Conservation (phyloP, 2,888 invertebrate genomes). For the Unio pictorum region DNA sequence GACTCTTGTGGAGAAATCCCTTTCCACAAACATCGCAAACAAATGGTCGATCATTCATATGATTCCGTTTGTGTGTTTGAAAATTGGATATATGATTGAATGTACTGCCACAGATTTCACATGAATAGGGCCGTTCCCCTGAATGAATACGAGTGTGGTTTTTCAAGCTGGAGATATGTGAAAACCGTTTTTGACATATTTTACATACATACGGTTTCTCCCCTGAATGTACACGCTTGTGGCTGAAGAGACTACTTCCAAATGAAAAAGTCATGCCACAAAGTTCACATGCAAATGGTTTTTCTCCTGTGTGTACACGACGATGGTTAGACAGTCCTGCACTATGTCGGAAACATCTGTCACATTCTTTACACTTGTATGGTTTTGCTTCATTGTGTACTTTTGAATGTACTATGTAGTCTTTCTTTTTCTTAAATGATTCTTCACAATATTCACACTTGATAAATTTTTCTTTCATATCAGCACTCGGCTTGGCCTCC, state of each 20-base stretch:
- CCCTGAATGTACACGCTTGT: constrained; percentile 6
- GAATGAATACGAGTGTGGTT: too few species aligned
- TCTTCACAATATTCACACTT: constrained; percentile 3
- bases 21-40: too few species aligned
- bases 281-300: too few species aligned
- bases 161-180: background rate
- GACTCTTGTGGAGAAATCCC: too few species aligned
- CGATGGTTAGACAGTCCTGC: background rate
- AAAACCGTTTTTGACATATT: constrained; percentile 4
- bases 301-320: too few species aligned
- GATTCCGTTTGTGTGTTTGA: too few species aligned
- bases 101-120: too few species aligned
- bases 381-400: constrained; percentile 2
- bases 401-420: constrained; percentile 1
- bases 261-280: constrained; percentile 1
- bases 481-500: background rate
- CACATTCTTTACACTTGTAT: too few species aligned
- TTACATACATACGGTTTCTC: constrained; percentile 4
- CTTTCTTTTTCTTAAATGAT: constrained; percentile 2
- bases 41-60: too few species aligned
- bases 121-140: too few species aligned
- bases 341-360: background rate
- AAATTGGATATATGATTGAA: background rate
- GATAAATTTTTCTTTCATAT: background rate
- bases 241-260: background rate